Conservation (phyloP, 2,888 invertebrate species). For the Mamestra brassicae region DNA sequence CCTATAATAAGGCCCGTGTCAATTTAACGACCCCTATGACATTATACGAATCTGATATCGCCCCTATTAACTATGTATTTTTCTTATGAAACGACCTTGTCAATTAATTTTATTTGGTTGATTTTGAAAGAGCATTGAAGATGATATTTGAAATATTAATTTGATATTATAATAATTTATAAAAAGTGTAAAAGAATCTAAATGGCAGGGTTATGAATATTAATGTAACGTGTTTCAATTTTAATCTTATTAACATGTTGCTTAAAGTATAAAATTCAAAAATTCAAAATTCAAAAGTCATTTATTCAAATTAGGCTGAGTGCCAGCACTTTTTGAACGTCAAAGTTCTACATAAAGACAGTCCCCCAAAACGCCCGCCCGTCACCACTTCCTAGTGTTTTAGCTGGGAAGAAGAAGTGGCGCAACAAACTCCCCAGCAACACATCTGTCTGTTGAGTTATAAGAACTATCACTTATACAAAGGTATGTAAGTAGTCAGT, state of each 20-base stretch:
- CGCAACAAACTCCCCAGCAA: no score
- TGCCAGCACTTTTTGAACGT: no score
- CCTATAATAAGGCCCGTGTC: conserved; percentile 46
- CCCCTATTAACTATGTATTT: conserved; percentile 26
- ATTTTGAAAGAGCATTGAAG: conserved; percentile 9
- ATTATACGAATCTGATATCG: conserved; percentile 67
- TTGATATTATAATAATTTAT: conserved; percentile 19
- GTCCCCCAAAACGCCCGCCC: no score
- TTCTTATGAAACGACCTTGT: background rate
- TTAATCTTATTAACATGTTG: background rate
- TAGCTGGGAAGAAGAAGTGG: no score
- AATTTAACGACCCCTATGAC: conserved; percentile 69
- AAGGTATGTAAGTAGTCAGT: no score
- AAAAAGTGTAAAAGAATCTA: background rate
- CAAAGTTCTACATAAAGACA: no score
- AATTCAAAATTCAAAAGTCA: no score
- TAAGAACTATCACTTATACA: no score
- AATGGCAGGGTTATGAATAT: conserved; percentile 26
- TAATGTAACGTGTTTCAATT: background rate
- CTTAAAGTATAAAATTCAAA: no score
- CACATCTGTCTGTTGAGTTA: no score
- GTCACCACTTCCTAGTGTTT: no score
- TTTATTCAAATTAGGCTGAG: no score
- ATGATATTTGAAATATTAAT: background rate
- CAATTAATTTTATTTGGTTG: background rate